Percentiles rank a stretch among this genome's conserved stretches.
phyloP scores from a whole-genome alignment of 1,140 invertebrate genomes.

The Drosophila pseudoobscura region DNA sequence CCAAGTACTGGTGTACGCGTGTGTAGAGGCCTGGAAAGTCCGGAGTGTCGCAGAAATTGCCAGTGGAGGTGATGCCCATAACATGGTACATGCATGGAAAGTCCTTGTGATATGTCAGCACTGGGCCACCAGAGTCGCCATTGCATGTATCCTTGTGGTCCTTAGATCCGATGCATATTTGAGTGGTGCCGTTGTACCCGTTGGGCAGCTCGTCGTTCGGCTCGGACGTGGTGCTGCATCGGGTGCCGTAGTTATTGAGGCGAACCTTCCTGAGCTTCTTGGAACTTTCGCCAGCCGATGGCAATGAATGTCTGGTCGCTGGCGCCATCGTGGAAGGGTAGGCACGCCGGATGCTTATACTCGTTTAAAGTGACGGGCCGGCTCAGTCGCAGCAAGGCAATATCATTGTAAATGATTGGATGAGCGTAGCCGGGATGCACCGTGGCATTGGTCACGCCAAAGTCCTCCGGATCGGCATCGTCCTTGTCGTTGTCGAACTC shows the following conservation, averaged over 20 bases:
- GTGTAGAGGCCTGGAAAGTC: constrained; percentile 67
- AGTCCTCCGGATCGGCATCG: constrained; percentile 64
- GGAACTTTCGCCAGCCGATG: constrained; percentile 47
- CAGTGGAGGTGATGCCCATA: constrained; percentile 70
- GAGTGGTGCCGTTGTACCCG: constrained; percentile 84
- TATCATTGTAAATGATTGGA: constrained; percentile 55
- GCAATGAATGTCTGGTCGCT: constrained; percentile 37
- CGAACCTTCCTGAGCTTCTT: constrained; percentile 84
- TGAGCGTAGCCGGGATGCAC: constrained; percentile 44
- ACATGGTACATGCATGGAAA: constrained; percentile 68
- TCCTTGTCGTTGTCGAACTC: constrained; percentile 52
- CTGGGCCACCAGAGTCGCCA: constrained; percentile 77
- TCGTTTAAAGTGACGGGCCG: constrained; percentile 41
- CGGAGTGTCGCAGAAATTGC: constrained; percentile 59
- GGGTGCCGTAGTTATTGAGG: constrained; percentile 56
- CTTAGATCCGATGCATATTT: constrained; percentile 88
- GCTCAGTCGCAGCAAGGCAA: constrained; percentile 49
- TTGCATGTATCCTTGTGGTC: constrained; percentile 83
- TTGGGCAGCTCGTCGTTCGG: constrained; percentile 66
- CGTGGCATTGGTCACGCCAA: constrained; percentile 23
- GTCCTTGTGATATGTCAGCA: constrained; percentile 53
- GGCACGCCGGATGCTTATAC: constrained; percentile 68
- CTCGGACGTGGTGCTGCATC: constrained; percentile 64
- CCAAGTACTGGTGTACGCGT: constrained; percentile 62
- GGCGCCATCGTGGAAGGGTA: constrained; percentile 43